A percentile compares a stretch with the other conserved stretches of the same genome.
phyloP scores from a whole-genome alignment of 1,140 invertebrate genomes.

The Scaptomyza pallida region DNA sequence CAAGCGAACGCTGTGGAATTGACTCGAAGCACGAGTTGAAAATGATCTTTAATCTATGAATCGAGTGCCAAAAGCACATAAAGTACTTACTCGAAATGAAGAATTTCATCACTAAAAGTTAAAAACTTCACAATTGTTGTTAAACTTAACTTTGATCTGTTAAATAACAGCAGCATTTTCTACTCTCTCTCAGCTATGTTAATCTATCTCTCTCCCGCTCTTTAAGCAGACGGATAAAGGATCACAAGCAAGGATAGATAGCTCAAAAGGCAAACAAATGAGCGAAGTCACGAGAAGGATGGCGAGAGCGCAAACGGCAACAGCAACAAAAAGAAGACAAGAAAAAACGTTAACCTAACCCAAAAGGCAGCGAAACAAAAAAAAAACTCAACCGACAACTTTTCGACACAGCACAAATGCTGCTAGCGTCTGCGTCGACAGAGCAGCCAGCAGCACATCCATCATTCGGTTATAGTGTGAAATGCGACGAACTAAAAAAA shows the following conservation, averaged over 20 bases:
- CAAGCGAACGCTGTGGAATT: constrained; percentile 6
- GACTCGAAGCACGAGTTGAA: constrained; percentile 6
- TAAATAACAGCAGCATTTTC: constrained; percentile 15
- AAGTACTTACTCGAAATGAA: too few relatives aligned
- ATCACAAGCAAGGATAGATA: constrained; percentile 35
- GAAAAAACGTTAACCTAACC: constrained; percentile 50
- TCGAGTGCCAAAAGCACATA: background rate
- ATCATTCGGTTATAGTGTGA: constrained; percentile 40
- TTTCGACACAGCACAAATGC: constrained; percentile 41
- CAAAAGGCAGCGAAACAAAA: constrained; percentile 36
- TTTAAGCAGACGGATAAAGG: constrained; percentile 1
- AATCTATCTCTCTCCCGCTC: background rate
- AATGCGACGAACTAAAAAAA: constrained; percentile 31
- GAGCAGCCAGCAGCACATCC: constrained; percentile 35
- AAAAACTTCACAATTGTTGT: too few relatives aligned
- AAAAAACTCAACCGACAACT: constrained; percentile 56
- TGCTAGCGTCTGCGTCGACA: constrained; percentile 19
- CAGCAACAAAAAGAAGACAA: constrained; percentile 28
- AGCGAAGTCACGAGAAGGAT: background rate
- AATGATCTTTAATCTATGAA: constrained; percentile 1
- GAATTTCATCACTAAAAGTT: too few relatives aligned
- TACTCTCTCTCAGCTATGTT: background rate
- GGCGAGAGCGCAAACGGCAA: constrained; percentile 9
- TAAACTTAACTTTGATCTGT: constrained; percentile 21
- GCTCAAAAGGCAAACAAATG: background rate